Evolutionary conservation across 2,113 vertebrate genomes (phyloP).

Genomic region (Nasalis larvatus): DNA sequence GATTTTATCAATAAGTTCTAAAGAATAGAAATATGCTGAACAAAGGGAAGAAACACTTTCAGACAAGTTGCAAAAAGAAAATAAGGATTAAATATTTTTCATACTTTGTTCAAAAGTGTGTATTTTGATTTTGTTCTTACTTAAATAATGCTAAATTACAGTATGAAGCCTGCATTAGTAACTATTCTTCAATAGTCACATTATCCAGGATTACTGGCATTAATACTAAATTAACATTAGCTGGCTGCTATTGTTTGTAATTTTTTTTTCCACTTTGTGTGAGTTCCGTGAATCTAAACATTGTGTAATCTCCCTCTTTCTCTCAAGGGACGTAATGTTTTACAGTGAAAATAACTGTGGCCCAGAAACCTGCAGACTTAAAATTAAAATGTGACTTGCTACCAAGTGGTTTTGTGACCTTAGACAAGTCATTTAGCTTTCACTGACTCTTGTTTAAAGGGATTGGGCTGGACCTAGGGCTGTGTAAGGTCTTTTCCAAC

Average conservation of each 20-base stretch:
- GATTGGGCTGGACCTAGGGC: neutral
- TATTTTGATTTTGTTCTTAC: slow-evolving; percentile 52
- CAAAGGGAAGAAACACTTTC: slow-evolving; percentile 49
- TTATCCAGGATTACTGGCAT: slow-evolving; percentile 67
- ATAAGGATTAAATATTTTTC: slow-evolving; percentile 53
- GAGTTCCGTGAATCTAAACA: slow-evolving; percentile 39
- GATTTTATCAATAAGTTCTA: slow-evolving; percentile 8
- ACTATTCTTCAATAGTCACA: slow-evolving; percentile 19
- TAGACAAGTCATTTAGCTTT: neutral
- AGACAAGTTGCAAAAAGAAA: slow-evolving; percentile 34
- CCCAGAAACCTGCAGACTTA: neutral
- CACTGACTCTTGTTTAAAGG: neutral
- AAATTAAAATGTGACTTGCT: slow-evolving; percentile 1
- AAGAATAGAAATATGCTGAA: neutral
- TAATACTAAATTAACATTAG: slow-evolving; percentile 65
- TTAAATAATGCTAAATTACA: slow-evolving; percentile 55
- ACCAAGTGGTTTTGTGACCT: neutral
- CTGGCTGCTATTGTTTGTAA: slow-evolving; percentile 64
- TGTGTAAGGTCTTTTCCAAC: neutral
- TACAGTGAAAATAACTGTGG: neutral
- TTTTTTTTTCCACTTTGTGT: slow-evolving; percentile 54
- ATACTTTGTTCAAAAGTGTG: slow-evolving; percentile 32
- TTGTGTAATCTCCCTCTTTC: slow-evolving; percentile 10
- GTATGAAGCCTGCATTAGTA: neutral
- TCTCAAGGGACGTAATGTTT: neutral